A percentile compares a stretch with the other conserved stretches of the same genome.
Evolutionary conservation across 1,140 invertebrate species (phyloP).

Genomic region (Aphaenogaster ashmeadi): DNA sequence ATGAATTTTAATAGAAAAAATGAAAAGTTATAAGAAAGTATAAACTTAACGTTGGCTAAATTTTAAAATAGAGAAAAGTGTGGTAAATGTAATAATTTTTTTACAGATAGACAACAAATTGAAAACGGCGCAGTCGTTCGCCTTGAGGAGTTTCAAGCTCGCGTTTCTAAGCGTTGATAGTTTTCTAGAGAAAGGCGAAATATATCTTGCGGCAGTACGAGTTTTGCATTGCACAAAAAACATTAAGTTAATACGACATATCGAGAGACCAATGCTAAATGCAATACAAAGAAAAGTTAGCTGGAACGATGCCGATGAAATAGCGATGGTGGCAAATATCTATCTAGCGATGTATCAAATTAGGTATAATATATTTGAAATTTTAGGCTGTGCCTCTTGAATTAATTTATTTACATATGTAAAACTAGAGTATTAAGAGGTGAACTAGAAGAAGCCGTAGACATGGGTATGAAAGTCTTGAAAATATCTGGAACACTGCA

Average conservation of each 20-base stretch:
- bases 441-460: constrained; percentile 56
- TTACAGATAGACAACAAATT: constrained; percentile 29
- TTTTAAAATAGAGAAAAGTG: neutral
- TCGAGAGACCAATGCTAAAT: constrained; percentile 69
- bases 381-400: neutral
- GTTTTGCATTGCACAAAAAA: constrained; percentile 57
- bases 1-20: no score
- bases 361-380: constrained; percentile 65
- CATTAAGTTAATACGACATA: neutral
- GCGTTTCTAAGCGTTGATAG: constrained; percentile 42
- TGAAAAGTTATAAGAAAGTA: no score
- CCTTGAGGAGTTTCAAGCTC: constrained; percentile 65
- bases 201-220: constrained; percentile 66
- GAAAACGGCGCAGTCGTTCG: constrained; percentile 51
- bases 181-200: constrained; percentile 69
- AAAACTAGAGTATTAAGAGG: constrained; percentile 71
- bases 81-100: neutral
- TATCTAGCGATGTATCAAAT: constrained; percentile 72
- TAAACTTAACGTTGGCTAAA: no score
- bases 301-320: constrained; percentile 68
- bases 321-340: constrained; percentile 60
- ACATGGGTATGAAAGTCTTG: constrained; percentile 69
- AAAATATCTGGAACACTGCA: constrained; percentile 65
- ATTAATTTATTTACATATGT: neutral
- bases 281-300: constrained; percentile 43